phyloP scores from a whole-genome alignment of 2,797 vertebrate genomes.

The Apodemus agrarius region DNA sequence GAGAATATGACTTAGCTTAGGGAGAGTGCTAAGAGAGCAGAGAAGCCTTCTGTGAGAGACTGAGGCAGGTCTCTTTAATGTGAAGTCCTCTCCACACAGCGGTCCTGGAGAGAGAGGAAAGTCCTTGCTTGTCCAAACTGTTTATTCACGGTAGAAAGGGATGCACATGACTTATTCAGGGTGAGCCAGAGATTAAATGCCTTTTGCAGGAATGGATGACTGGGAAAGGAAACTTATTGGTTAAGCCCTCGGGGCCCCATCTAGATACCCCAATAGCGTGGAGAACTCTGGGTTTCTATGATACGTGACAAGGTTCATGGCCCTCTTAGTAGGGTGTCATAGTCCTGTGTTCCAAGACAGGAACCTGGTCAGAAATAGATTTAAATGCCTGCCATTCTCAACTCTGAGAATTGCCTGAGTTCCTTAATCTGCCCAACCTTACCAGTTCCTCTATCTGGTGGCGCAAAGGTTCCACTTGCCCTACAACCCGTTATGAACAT shows the following conservation, averaged over 20 bases:
- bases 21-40: neutral
- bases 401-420: neutral
- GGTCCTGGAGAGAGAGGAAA: neutral
- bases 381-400: neutral
- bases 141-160: neutral
- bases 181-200: neutral
- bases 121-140: neutral
- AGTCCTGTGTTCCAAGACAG: neutral
- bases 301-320: neutral
- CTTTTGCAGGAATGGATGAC: neutral
- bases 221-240: neutral
- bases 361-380: neutral
- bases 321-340: neutral
- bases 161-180: neutral
- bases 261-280: neutral
- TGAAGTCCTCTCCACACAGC: neutral
- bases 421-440: neutral
- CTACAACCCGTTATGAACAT: neutral
- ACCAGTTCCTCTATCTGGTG: neutral
- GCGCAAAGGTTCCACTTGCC: neutral
- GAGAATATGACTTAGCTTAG: neutral
- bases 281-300: neutral
- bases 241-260: neutral
- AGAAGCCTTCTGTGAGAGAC: neutral
- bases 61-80: neutral